Evolutionary conservation across 1,140 invertebrate species (phyloP), one percentile per base, ranked within the genome.

Genomic region (Belonocnema kinseyi): DNA sequence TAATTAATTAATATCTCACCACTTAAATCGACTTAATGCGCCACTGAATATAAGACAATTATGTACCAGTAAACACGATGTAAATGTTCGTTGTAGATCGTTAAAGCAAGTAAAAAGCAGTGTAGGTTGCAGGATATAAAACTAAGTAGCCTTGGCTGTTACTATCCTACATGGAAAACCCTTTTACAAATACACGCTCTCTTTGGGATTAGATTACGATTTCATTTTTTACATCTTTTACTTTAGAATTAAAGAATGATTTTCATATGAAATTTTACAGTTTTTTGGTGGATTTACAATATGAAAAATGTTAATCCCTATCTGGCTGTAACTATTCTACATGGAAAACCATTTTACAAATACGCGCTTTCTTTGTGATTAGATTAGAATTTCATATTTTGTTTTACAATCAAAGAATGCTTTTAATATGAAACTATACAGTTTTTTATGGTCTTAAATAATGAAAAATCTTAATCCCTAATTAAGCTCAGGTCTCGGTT

Each of bases 11-110:
- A 58, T 61, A 61, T 61, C 58, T 33, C 58, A 21, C 58, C 58
- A 61, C 26, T 61, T 61, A 14, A 26, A 61, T 61, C 58, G 58
- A 33, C 58, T 61, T 33, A 61, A 26, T 61, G 33, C 21, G 26
- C 33, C 58, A 12, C 21, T 61, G 58, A 33, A 61, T 33, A 61
- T 33, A 61, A 61, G 58, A 61, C 58, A 61, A 61, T 61, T 61
- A 61, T 61, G 58, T 61, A 61, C 58, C 58, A 61, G 58, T 61
- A 61, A 61, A 61, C 58, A 61, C 58, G 58, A 61, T 61, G 58
- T 61, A 61, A 61, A 61, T 61, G 58, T 26, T 26, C 58, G 58
- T 61, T 61, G 58, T 11, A 61, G 58, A 61, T 61, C 58, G 58
- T 61, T 61, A 61, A 61, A 61, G 58, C 58, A 61, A 61, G 58